Base-by-base conservation (phyloP, 2,888 invertebrate genomes). In the Ochropleura plecta region DNA sequence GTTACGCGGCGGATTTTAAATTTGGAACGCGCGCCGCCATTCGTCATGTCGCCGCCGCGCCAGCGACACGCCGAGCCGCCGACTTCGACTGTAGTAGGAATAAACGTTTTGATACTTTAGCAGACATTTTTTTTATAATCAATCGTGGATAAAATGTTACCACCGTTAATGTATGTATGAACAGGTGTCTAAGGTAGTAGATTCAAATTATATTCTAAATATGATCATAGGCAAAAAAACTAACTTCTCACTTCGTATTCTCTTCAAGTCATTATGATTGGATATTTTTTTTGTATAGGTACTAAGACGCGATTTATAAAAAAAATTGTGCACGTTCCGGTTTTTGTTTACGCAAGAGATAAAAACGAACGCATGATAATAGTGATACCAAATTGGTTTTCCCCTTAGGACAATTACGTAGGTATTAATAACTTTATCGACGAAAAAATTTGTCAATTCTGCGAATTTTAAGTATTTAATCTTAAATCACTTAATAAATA, bases 1-100 rank as follows among this genome's bases (percentile, higher is more conserved):
- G 93, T 96, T 96, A 96, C 96, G 95, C 94, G 93, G 96, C 96
- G 93, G 91, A 96, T 96, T 96, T 96, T 96, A 96, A 96, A 96
- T 96, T 96, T 95, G 94, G 95, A 96, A 94, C 95, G 94, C 86
- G 87, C 86, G 88, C 92, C 89, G 93, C 95, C 95, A 96, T 96
- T 95, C 95, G 96, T 96, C 96, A 96, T 96, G 96, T 96, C 95
- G 94, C 94, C 93, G 91, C 91, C 91, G 91, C 92, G 91, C 92
- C 92, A 94, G 92, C 94, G 95, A 95, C 96, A 95, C 90, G 92
- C 90, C 89, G 91, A 90, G 89, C 92, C 91, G 91, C 86, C 87
- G 84, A 88, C 88, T 89, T 86, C 87, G 77, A 63, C 78, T 87
- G 49, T 86, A 86, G 57, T 7, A n/a, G n/a, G 85, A 70, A 12